Evolutionary conservation across 2,888 invertebrate genomes (phyloP).

Genomic region (Limenitis camilla): DNA sequence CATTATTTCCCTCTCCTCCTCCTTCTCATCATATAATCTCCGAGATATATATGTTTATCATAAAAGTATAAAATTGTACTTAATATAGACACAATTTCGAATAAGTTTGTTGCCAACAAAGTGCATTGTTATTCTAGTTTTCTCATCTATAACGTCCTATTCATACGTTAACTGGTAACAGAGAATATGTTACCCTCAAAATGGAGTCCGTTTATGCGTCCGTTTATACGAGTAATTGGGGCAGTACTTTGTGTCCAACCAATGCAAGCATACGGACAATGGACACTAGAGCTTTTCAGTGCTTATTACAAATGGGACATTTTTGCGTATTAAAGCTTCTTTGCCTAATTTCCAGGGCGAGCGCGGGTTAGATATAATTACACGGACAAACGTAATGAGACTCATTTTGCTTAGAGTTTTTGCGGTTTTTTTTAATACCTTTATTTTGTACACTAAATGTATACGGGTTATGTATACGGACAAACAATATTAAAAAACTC

Average conservation of each 20-base stretch:
- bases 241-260: conserved; percentile 5
- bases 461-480: too few relatives aligned
- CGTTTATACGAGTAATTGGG: conserved; percentile 11
- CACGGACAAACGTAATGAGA: too few relatives aligned
- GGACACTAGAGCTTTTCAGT: conserved; percentile 4
- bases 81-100: too few relatives aligned
- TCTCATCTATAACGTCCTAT: background rate
- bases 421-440: too few relatives aligned
- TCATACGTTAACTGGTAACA: background rate
- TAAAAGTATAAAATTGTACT: too few relatives aligned
- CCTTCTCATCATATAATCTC: too few relatives aligned
- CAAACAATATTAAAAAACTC: too few relatives aligned
- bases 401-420: too few relatives aligned
- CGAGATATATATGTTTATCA: too few relatives aligned
- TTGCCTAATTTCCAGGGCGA: background rate
- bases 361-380: background rate
- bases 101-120: too few relatives aligned
- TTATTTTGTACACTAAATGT: background rate
- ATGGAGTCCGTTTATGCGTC: conserved; percentile 2
- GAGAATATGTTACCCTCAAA: conserved; percentile 7
- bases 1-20: too few relatives aligned
- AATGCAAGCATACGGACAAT: conserved; percentile 13
- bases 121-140: background rate
- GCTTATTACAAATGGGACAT: conserved; percentile 5
- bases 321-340: conserved; percentile 4